These are phyloP conservation scores for Drosophila borealis DNA, from an alignment of 2,888 invertebrate species.

Conservation along the genomic window DNA sequence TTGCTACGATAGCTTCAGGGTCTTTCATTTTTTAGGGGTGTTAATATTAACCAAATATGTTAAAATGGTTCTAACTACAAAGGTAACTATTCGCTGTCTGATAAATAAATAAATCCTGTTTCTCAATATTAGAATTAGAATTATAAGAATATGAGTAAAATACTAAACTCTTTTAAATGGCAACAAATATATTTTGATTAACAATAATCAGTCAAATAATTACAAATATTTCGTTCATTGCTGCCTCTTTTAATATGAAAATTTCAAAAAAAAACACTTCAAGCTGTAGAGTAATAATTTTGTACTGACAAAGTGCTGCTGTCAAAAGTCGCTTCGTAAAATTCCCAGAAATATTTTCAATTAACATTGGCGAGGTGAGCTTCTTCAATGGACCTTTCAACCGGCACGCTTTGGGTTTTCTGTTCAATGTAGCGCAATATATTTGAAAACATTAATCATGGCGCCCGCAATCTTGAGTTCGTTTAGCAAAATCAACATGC, in stretches of 20 bases:
- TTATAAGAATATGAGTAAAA: too few relatives aligned
- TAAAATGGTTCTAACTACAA: too few relatives aligned
- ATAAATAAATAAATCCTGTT: too few relatives aligned
- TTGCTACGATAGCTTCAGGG: too few relatives aligned
- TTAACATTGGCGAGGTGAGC: conserved; percentile 38
- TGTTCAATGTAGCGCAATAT: conserved; percentile 35
- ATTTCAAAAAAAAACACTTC: background rate
- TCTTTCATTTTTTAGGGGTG: too few relatives aligned
- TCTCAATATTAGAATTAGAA: too few relatives aligned
- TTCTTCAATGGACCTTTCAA: conserved; percentile 20
- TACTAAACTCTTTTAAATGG: background rate
- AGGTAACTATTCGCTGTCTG: too few relatives aligned
- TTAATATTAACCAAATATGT: too few relatives aligned
- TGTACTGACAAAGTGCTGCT: conserved; percentile 39
- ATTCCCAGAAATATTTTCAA: conserved; percentile 55
- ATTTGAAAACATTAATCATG: conserved; percentile 48
- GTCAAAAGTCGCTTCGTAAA: conserved; percentile 25
- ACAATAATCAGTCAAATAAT: background rate
- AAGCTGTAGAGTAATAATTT: conserved; percentile 6
- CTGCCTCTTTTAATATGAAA: background rate
- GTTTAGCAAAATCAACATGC: conserved; percentile 25
- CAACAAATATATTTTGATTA: background rate
- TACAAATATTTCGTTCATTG: background rate
- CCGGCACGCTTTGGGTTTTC: conserved; percentile 21
- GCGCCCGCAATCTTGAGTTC: conserved; percentile 13